A percentile compares a stretch with the other conserved stretches of the same genome.
Evolutionary conservation across 2,113 vertebrate genomes (phyloP).

Genomic region (Leptobrachium leishanense): DNA sequence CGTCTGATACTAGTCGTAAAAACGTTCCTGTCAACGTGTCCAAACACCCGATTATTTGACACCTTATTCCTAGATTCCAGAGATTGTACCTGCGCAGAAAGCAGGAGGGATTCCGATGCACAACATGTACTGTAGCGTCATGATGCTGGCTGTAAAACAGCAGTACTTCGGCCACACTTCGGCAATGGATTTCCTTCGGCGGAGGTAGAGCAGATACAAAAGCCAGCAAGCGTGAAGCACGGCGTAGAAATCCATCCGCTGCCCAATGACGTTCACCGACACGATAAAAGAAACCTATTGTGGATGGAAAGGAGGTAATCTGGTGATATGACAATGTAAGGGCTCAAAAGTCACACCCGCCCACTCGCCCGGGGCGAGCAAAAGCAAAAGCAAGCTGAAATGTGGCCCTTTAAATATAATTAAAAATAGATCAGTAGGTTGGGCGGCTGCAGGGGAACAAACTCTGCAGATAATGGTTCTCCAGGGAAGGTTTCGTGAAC

Average conservation of each 20-base stretch:
- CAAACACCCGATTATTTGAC: too few species aligned
- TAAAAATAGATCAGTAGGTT: too few species aligned
- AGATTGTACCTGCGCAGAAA: conserved; percentile 64
- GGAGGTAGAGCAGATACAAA: conserved; percentile 63
- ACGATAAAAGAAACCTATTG: conserved; percentile 68
- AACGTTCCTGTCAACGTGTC: too few species aligned
- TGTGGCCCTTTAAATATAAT: too few species aligned
- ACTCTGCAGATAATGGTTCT: too few species aligned
- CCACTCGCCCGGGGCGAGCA: too few species aligned
- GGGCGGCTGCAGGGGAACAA: too few species aligned
- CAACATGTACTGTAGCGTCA: conserved; percentile 71
- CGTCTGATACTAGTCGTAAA: too few species aligned
- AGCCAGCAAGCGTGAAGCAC: conserved; percentile 66
- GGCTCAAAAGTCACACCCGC: too few species aligned
- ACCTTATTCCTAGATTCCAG: too few species aligned
- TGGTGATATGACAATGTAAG: neutral
- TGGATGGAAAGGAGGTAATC: neutral
- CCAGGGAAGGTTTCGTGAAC: too few species aligned
- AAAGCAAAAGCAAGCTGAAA: too few species aligned
- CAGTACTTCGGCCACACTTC: conserved; percentile 76
- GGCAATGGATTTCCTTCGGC: conserved; percentile 73
- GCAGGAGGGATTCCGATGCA: conserved; percentile 73
- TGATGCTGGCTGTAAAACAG: conserved; percentile 71
- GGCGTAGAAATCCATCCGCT: conserved; percentile 71
- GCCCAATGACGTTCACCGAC: conserved; percentile 67